Conservation (phyloP, 2,797 vertebrate genomes). For the Syncerus caffer region DNA sequence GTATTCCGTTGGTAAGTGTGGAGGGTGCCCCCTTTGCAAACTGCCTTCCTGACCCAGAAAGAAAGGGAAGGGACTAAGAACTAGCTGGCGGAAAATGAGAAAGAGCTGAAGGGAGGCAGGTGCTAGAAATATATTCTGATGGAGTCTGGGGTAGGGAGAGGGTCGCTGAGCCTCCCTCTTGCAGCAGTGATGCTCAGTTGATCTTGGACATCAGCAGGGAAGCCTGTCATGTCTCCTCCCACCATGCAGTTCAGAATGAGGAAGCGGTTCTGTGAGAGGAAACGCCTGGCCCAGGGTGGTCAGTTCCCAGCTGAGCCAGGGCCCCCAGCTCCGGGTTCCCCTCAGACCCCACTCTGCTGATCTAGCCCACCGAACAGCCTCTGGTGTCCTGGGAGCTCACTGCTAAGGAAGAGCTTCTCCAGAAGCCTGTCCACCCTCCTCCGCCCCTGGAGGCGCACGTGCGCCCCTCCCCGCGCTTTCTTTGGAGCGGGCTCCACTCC, state of each 20-base stretch:
- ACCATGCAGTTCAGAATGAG: neutral
- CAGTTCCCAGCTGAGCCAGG: neutral
- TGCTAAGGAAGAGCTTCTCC: neutral
- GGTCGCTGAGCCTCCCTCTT: neutral
- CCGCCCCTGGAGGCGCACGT: rapidly evolving
- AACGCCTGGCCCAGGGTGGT: neutral
- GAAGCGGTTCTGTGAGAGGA: neutral
- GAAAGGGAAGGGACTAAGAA: neutral
- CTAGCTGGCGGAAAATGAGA: neutral
- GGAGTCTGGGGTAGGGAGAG: neutral
- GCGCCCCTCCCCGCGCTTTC: neutral
- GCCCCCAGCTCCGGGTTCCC: neutral
- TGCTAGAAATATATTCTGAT: neutral
- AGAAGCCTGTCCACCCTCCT: neutral
- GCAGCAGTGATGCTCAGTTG: neutral
- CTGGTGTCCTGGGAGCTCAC: neutral
- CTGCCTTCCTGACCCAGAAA: neutral
- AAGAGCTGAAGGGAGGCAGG: neutral
- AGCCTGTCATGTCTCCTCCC: neutral
- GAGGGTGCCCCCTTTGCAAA: neutral
- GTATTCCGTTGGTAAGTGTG: neutral
- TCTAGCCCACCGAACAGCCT: too few relatives aligned
- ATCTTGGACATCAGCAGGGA: neutral
- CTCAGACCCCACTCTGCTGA: neutral
- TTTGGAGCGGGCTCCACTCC: neutral